phyloP scores from a whole-genome alignment of 2,113 vertebrate genomes.

The Megaceryle maxima region DNA sequence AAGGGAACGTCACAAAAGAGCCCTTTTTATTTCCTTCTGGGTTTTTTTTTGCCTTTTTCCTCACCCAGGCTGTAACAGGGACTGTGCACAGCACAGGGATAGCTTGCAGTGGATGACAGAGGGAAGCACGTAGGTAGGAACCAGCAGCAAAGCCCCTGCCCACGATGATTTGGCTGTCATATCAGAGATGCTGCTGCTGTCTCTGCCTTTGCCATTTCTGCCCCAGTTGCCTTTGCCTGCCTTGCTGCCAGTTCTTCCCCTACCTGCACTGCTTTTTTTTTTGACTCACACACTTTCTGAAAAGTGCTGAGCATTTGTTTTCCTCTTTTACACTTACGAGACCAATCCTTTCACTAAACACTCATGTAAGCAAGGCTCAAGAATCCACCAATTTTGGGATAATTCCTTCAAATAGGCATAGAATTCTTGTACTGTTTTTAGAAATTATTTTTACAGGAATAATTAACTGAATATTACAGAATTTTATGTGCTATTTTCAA shows the following conservation, averaged over 20 bases:
- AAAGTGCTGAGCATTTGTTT: not conserved
- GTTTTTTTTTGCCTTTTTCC: slow-evolving; percentile 1
- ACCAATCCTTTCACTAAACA: not conserved
- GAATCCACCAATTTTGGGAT: not conserved
- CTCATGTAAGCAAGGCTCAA: not conserved
- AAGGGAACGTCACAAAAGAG: slow-evolving; percentile 61
- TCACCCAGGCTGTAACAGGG: not conserved
- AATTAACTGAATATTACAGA: not conserved
- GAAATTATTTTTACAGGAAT: not conserved
- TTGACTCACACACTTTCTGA: not conserved
- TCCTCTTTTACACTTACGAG: not conserved
- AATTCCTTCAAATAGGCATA: not conserved
- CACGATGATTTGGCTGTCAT: accelerated
- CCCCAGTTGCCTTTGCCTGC: not conserved
- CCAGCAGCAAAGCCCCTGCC: not conserved
- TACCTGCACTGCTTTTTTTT: not conserved
- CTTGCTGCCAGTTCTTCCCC: not conserved
- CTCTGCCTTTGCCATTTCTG: not conserved
- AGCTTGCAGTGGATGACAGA: not conserved
- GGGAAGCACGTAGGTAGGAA: not conserved
- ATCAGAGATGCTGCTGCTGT: not conserved
- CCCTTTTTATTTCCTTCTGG: not conserved
- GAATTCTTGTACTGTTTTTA: not conserved
- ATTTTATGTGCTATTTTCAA: not conserved
- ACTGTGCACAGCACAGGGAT: not conserved